Conservation (phyloP, 1,140 invertebrate species). For the Pseudomyrmex flavicornis region DNA sequence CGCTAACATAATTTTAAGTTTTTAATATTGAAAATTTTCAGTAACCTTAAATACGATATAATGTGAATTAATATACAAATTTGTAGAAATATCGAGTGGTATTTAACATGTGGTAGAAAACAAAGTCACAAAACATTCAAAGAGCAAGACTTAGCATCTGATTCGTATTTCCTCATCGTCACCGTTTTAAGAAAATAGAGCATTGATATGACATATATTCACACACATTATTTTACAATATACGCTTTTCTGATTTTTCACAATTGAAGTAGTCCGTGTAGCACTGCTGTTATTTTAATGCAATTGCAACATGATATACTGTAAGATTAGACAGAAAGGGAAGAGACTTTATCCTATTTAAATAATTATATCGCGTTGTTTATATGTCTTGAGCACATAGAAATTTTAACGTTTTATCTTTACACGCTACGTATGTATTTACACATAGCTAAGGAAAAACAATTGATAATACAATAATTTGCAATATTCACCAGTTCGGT, state of each 20-base stretch:
- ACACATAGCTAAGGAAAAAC: slow-evolving; percentile 3
- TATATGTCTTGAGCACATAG: slow-evolving; percentile 12
- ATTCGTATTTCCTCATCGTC: slow-evolving; percentile 34
- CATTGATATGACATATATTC: slow-evolving; percentile 27
- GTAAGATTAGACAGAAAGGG: slow-evolving; percentile 14
- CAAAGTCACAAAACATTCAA: slow-evolving; percentile 9
- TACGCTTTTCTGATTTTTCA: slow-evolving; percentile 38
- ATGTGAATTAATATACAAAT: slow-evolving; percentile 29
- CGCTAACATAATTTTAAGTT: slow-evolving; percentile 40
- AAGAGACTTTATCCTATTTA: slow-evolving; percentile 16
- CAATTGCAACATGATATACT: slow-evolving; percentile 16
- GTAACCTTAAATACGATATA: slow-evolving; percentile 9
- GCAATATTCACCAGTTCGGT: too few relatives aligned
- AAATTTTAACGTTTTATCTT: slow-evolving; percentile 50
- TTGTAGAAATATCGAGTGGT: slow-evolving; percentile 10
- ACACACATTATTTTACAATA: slow-evolving; percentile 19
- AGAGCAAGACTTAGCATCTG: slow-evolving; percentile 17
- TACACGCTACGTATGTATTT: slow-evolving; percentile 20
- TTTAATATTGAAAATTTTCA: slow-evolving; percentile 22
- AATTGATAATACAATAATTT: not conserved
- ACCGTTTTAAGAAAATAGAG: slow-evolving; percentile 22
- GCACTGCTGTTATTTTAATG: slow-evolving; percentile 13
- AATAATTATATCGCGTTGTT: slow-evolving; percentile 18
- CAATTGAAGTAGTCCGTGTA: not conserved
- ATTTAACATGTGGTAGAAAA: slow-evolving; percentile 18